Percentiles rank a stretch among this genome's conserved stretches.
Evolutionary conservation across 2,113 vertebrate genomes (phyloP).

Genomic region (Redunca redunca): DNA sequence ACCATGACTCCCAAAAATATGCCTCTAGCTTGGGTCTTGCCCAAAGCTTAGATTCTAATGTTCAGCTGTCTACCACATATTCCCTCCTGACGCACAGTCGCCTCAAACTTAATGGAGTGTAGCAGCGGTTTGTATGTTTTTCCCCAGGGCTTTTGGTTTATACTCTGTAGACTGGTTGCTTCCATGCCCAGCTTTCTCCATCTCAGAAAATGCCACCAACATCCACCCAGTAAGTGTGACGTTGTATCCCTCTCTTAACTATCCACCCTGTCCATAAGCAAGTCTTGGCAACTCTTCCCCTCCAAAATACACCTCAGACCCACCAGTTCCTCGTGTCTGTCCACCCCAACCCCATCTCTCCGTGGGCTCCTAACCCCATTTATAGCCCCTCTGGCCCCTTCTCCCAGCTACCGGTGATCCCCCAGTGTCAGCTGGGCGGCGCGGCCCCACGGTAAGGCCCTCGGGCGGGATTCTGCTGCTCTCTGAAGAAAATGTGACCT

Average conservation of each 20-base stretch:
- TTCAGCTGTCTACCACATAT: neutral
- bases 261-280: neutral
- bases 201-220: neutral
- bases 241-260: too few species aligned
- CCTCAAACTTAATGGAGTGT: neutral
- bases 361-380: neutral
- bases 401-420: neutral
- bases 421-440: neutral
- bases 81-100: neutral
- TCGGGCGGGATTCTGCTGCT: neutral
- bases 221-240: too few species aligned
- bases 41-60: neutral
- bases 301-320: neutral
- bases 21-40: neutral
- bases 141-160: neutral
- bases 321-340: neutral
- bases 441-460: neutral
- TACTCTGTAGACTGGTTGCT: neutral
- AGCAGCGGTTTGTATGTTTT: neutral
- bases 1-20: neutral
- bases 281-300: neutral
- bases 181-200: neutral
- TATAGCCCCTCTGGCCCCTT: too few species aligned
- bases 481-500: neutral
- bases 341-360: neutral